Evolutionary conservation across 1,140 invertebrate genomes (phyloP), one percentile per base, ranked within the genome.

Genomic region (Sesamia nonagrioides): DNA sequence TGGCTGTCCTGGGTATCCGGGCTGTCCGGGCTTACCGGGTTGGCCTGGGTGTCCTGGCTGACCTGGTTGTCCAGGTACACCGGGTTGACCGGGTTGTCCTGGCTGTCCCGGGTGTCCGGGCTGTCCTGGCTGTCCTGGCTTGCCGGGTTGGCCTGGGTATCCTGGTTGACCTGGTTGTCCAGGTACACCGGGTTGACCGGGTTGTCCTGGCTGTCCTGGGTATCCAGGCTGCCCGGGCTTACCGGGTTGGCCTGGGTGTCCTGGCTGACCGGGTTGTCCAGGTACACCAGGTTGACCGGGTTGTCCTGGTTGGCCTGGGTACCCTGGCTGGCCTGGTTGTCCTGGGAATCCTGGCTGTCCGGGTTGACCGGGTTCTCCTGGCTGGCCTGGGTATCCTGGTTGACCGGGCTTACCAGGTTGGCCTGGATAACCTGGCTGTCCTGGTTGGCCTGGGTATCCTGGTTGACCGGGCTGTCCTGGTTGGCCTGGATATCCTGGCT

Each of bases 161-260:
- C n/a, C n/a, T n/a, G n/a, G n/a, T n/a, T n/a, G n/a, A n/a, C n/a
- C n/a, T 2, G 81, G 81, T 1, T 79, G 21, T 15, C 81, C 81
- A 15, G 81, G 81, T 52, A 60, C 50, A 11, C 81, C 61, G 35
- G 48, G 45, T 33, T 52, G 9, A 6, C 63, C 66, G 5, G 40
- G 21, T 0, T 11, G 3, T 27, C 68, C 68, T 6, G 42, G 42
- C 2, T 50, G 45, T 21, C 66, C 66, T 52, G 66, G 66, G 33
- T 66, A 18, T 13, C 87, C 87, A 35, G 83, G 77, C 48, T 80
- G 37, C 6, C 82, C 83, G 18, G 83, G 82, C n/a, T 80, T 15
- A 50, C 86, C 85, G 61, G 83, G 81, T 69, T 82, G 72, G 0
- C 84, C 85, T 77, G 82, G 80, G 5, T 58, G 18, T 17, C 71